These are phyloP conservation scores for Echeneis naucrates DNA, from an alignment of 2,797 vertebrate genomes.

Conservation along the genomic window DNA sequence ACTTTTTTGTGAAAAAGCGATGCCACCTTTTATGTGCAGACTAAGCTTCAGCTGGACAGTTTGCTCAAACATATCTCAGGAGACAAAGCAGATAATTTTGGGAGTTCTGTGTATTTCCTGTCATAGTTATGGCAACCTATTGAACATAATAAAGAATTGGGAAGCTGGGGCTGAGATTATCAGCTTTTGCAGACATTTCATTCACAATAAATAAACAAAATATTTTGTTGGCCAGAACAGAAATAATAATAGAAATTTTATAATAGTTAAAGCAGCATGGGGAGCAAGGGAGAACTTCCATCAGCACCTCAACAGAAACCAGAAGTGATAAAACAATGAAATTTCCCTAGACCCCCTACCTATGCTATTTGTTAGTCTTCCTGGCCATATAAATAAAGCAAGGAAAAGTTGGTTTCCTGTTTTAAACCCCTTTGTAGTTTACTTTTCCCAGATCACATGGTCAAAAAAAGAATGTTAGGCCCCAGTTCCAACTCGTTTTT, in stretches of 20 bases:
- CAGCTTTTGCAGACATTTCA: too few relatives aligned
- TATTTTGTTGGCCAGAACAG: too few relatives aligned
- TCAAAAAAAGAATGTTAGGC: constrained; percentile 21
- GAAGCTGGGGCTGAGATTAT: too few relatives aligned
- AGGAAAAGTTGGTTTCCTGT: constrained; percentile 59
- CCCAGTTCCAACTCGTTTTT: constrained; percentile 56
- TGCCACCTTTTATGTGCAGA: neutral
- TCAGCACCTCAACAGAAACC: constrained; percentile 41
- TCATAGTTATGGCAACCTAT: neutral
- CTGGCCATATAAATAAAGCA: constrained; percentile 59
- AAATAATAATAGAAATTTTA: too few relatives aligned
- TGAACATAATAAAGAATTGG: neutral
- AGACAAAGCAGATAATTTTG: neutral
- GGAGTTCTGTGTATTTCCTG: neutral
- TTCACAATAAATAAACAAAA: too few relatives aligned
- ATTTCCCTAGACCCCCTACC: constrained; percentile 43
- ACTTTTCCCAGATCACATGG: constrained; percentile 31
- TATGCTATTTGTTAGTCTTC: constrained; percentile 61
- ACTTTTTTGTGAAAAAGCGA: neutral
- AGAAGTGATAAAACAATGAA: constrained; percentile 40
- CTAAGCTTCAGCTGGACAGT: neutral
- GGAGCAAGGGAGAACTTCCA: constrained; percentile 5
- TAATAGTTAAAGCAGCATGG: neutral
- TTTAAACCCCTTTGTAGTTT: constrained; percentile 56
- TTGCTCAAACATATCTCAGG: neutral